phyloP scores from a whole-genome alignment of 2,113 vertebrate genomes.

The Orientallactaga bullata region DNA sequence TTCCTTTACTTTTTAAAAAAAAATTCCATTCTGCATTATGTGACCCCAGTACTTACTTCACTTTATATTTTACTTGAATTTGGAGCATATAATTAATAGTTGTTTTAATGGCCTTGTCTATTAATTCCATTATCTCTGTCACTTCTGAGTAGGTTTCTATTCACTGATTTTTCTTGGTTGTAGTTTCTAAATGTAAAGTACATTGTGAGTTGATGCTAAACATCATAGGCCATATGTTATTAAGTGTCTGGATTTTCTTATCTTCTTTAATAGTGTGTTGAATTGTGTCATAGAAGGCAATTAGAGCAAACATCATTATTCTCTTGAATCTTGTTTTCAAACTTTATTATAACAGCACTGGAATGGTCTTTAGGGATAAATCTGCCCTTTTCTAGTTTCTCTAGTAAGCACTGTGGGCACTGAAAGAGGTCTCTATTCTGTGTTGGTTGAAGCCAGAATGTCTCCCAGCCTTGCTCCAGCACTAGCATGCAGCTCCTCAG shows the following conservation, averaged over 20 bases:
- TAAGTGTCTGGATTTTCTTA: not conserved
- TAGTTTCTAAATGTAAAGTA: not conserved
- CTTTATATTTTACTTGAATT: not conserved
- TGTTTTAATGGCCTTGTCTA: not conserved
- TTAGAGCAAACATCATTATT: not conserved
- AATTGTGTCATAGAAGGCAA: not conserved
- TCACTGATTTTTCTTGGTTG: slow-evolving; percentile 20
- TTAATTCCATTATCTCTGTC: not conserved
- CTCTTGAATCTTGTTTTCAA: not conserved
- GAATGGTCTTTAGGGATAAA: not conserved
- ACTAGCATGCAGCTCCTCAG: not conserved
- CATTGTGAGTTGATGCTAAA: slow-evolving; percentile 26
- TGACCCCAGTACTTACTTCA: not conserved
- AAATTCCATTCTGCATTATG: not conserved
- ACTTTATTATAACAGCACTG: not conserved
- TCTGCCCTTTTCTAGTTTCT: not conserved
- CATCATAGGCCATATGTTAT: not conserved
- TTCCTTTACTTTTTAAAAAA: not conserved
- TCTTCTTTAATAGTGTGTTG: not conserved
- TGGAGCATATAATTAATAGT: not conserved
- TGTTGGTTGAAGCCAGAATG: not conserved
- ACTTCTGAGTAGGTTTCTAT: slow-evolving; percentile 42
- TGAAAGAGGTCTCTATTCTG: not conserved
- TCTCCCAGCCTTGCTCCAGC: not conserved
- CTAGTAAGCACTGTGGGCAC: not conserved